A percentile compares a stretch with the other conserved stretches of the same genome.
phyloP scores from a whole-genome alignment of 1,140 invertebrate species.

The Spodoptera litura region DNA sequence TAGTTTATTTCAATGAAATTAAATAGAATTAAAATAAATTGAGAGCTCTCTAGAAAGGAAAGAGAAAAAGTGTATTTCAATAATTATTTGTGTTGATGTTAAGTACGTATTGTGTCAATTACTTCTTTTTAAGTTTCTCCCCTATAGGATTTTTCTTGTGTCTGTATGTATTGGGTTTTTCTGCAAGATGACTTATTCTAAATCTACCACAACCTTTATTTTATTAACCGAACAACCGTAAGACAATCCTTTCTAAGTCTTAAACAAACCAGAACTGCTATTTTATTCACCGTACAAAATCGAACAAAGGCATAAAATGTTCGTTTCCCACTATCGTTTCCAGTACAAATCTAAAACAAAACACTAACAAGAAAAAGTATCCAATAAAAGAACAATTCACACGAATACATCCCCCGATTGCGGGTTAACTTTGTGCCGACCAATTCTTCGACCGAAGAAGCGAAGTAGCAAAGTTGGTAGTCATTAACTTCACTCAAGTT shows the following conservation, averaged over 20 bases:
- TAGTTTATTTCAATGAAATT: too few relatives aligned
- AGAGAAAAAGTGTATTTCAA: too few relatives aligned
- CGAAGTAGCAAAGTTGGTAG: conserved; percentile 50
- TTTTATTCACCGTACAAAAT: conserved; percentile 7
- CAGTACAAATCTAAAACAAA: conserved; percentile 38
- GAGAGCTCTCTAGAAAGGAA: too few relatives aligned
- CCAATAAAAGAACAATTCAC: conserved; percentile 48
- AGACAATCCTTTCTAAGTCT: background rate
- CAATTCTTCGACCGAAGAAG: conserved; percentile 50
- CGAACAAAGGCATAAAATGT: conserved; percentile 10
- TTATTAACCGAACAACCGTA: background rate
- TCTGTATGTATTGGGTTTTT: too few relatives aligned
- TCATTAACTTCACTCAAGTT: conserved; percentile 56
- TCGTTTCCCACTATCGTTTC: conserved; percentile 1
- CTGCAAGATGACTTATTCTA: too few relatives aligned
- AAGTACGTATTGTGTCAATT: too few relatives aligned
- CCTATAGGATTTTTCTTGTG: too few relatives aligned
- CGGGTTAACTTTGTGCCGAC: conserved; percentile 54
- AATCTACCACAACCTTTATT: too few relatives aligned
- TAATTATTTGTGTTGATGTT: too few relatives aligned
- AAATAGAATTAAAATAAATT: too few relatives aligned
- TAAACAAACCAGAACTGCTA: background rate
- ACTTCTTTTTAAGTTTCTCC: too few relatives aligned
- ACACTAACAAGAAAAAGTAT: conserved; percentile 39
- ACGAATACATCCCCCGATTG: conserved; percentile 50